Base-by-base conservation (phyloP, 2,113 vertebrate species). In the Gobiocypris rarus region DNA sequence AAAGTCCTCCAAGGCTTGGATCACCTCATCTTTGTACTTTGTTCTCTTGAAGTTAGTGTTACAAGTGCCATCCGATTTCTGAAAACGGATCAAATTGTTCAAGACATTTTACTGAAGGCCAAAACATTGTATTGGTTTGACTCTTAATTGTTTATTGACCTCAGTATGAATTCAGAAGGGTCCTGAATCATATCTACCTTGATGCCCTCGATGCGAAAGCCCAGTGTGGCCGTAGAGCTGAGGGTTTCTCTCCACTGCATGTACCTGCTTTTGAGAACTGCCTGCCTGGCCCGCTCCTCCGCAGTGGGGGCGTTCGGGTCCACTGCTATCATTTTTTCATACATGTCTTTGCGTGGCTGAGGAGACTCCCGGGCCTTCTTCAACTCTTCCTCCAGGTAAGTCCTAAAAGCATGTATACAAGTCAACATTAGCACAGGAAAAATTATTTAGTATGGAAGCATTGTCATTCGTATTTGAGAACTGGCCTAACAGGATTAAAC, bases 191-290 rank as follows among this genome's bases (percentile, higher is more conserved):
- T 8, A 17, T 10, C 86, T 85, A 96, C 96, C 94, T 93, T 95
- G 87, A 96, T 92, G 83, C 96, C 96, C 84, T 96, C 96, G 0
- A 97, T 95, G 45, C 96, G 95, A 91, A 97, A 97, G n/a, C 96
- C 96, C 38, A 96, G 91, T 0, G 94, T 95, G 56, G 95, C 93
- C 0, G 95, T 96, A 2, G 96, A 97, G 89, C 96, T 97, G 76
- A 96, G 91, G 0, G 94, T 95, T 90, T 97, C 96, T 71, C 96
- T 91, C 96, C 96, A 96, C 87, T 97, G 96, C 96, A 97, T 97
- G 91, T 96, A 96, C 70, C 96, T 94, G 6, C 94, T 95, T 89
- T 97, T 97, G 78, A 96, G 92, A 43, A 97, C 92, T 0, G 93
- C 95, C 22, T 90, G 89, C 91, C 94, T 94, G 4, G 87, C 85